Evolutionary conservation across 2,888 invertebrate genomes (phyloP), one percentile per base, ranked within the genome.

Genomic region (Acleris cristana): DNA sequence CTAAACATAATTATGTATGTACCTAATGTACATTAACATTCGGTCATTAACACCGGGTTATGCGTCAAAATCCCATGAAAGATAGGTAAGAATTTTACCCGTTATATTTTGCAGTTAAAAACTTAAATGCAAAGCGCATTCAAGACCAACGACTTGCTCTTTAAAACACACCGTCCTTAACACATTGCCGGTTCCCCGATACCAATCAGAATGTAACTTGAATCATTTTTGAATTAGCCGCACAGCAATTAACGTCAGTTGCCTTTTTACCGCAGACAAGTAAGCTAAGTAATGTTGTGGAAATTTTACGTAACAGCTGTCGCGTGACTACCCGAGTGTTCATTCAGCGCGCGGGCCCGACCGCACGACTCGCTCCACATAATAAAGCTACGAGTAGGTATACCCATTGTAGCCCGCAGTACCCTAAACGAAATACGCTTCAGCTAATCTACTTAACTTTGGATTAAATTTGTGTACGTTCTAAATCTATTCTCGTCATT

Each of bases 171-270:
- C 73, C 78, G 81, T 78, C 80, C 78, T 79, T 77, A 82, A 77
- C 73, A 74, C 70, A 75, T 73, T 74, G 59, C 67, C 59, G 65
- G 63, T 70, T 77, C 76, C 71, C 74, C 70, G 79, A 83, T 80
- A 81, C 72, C 76, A 78, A 83, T 83, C 81, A 78, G 82, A 82
- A 82, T 76, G 79, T 80, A 78, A 79, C 74, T 57, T 62, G 58
- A 58, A 63, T 21, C 77, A 80, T 82, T 85, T 84, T 83, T 76
- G 82, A 84, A 88, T 85, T 84, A 84, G 80, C 81, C 79, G 78
- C 81, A 85, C 85, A 86, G 87, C 86, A 88, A 89, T 90, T 89
- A 90, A 83, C 85, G 85, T 86, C 87, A 84, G 76, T 78, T 75
- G 76, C 77, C 79, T 85, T 87, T 87, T 87, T 87, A 82, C 86